Base-by-base conservation (phyloP, 30 jellyfish, hydroid and myxozoan genomes). In the Cassiopea andromeda region DNA sequence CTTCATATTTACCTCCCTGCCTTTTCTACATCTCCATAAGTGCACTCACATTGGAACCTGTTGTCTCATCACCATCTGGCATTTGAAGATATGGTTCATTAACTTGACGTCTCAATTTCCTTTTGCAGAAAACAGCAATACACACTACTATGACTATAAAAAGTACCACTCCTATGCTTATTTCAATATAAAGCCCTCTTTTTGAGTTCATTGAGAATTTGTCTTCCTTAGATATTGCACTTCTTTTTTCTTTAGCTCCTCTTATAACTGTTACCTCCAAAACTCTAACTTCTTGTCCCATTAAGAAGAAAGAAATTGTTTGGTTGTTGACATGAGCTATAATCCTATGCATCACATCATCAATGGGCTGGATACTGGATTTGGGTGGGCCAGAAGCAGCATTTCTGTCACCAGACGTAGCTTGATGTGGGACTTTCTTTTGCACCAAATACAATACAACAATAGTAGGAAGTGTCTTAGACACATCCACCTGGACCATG, bases 371-470 rank as follows among this genome's bases (percentile, higher is more conserved):
- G 58, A 38, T 44, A n/a, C 80, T 57, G 0, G 90, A 38, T 7
- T 66, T 81, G 15, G 69, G 46, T 43, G 79, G 67, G 46, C 67
- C 19, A 43, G 82, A n/a, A 1, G 82, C 67, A 2, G 45, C 27
- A 7, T 38, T 81, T 19, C 15, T 4, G 17, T 48, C 72, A 14
- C 44, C 73, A 12, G 60, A 47, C 19, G 60, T 46, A 8, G 27
- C 66, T 48, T 76, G 27, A 13, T 61, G 76, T 38, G 93, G 88
- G n/a, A 86, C 78, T 69, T 49, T 75, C 44, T 77, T 86, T 43
- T 86, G 93, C 75, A 89, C 97, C 76, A 82, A 60, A 48, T 91
- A 89, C 1, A 80, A 68, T 5, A 92, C 81, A n/a, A 82, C 91
- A 59, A 89, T 89, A 2, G 92, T 80, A 16, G 97, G 97, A 46